Evolutionary conservation across 2,888 invertebrate genomes (phyloP).

Genomic region (Drosophila nigricruria): DNA sequence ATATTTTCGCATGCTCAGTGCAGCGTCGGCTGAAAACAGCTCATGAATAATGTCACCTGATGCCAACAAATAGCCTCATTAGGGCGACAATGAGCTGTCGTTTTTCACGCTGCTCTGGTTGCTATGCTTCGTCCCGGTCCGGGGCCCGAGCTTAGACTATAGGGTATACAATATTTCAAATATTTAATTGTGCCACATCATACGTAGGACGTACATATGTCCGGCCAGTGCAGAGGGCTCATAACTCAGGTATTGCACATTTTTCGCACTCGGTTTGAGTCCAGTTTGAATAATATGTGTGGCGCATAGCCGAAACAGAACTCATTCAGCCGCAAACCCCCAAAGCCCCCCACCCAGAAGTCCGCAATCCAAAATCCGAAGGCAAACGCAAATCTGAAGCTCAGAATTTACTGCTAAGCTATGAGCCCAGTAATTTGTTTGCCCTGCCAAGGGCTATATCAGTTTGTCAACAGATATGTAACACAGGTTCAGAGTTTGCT

Average conservation of each 20-base stretch:
- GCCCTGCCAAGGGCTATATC: not conserved
- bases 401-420: slow-evolving; percentile 11
- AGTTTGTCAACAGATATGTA: not conserved
- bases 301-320: slow-evolving; percentile 1
- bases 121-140: not conserved
- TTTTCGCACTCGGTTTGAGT: not conserved
- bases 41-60: slow-evolving; percentile 59
- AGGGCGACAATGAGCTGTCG: slow-evolving; percentile 36
- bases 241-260: slow-evolving; percentile 17
- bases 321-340: not conserved
- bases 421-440: slow-evolving; percentile 6
- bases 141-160: not conserved
- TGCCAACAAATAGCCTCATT: slow-evolving; percentile 51
- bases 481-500: not conserved
- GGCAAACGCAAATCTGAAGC: slow-evolving; percentile 5
- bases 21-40: slow-evolving; percentile 15
- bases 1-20: not conserved
- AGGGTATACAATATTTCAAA: slow-evolving; percentile 14
- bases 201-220: not conserved
- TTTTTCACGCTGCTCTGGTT: slow-evolving; percentile 18
- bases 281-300: slow-evolving; percentile 7
- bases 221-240: not conserved
- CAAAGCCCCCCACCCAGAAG: not conserved
- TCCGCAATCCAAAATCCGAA: not conserved
- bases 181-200: slow-evolving; percentile 6